These are phyloP conservation scores for Iselma pallidipennis DNA, from an alignment of 2,888 invertebrate genomes.

Conservation along the genomic window DNA sequence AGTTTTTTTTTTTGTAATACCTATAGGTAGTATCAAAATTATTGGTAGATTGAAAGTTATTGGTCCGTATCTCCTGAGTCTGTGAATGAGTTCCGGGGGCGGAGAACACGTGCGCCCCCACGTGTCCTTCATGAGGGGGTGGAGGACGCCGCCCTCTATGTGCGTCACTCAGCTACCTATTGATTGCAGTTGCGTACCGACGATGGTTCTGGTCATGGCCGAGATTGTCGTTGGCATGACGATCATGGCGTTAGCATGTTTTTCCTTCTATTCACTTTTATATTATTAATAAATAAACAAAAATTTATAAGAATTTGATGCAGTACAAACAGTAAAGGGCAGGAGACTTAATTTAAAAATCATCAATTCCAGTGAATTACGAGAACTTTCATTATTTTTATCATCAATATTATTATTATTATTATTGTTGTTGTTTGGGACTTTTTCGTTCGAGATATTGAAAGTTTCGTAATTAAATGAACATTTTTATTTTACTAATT, in stretches of 20 bases:
- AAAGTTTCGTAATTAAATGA: too few relatives aligned
- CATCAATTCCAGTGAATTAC: too few relatives aligned
- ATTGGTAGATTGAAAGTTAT: constrained; percentile 36
- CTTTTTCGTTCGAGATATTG: too few relatives aligned
- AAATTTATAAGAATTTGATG: constrained; percentile 15
- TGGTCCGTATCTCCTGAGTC: constrained; percentile 45
- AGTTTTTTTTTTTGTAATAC: not conserved
- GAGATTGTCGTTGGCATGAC: constrained; percentile 48
- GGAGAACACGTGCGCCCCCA: constrained; percentile 51
- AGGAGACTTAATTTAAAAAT: too few relatives aligned
- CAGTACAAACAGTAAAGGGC: too few relatives aligned
- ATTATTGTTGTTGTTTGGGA: too few relatives aligned
- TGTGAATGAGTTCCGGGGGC: constrained; percentile 48
- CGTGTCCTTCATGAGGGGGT: constrained; percentile 50
- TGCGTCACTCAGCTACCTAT: constrained; percentile 54
- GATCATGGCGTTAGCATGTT: constrained; percentile 42
- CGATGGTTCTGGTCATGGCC: constrained; percentile 45
- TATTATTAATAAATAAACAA: constrained; percentile 26
- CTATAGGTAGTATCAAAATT: not conserved
- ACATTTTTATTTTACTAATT: too few relatives aligned
- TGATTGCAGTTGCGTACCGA: constrained; percentile 44
- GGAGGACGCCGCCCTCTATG: constrained; percentile 47
- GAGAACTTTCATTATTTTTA: too few relatives aligned
- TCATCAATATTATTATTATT: too few relatives aligned
- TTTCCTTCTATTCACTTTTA: constrained; percentile 33